Conservation (phyloP, 2,797 vertebrate genomes). For the Petrocephalus schoutedeni region DNA sequence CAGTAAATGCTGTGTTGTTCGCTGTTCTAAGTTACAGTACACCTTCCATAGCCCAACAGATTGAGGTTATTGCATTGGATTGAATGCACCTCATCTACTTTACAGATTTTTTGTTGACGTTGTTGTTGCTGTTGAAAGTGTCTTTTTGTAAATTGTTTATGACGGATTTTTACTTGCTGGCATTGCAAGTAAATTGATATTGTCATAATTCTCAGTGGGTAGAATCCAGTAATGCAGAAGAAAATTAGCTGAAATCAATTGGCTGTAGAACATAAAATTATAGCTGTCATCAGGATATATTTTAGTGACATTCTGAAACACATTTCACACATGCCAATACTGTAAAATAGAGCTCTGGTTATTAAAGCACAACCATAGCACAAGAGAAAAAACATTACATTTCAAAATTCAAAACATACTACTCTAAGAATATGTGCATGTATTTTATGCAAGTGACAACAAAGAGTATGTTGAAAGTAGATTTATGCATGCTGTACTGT, state of each 20-base stretch:
- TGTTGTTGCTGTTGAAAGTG: slow-evolving; percentile 6
- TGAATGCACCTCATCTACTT: neutral
- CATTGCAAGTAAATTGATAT: slow-evolving; percentile 20
- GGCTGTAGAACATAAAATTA: slow-evolving; percentile 15
- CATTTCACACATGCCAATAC: slow-evolving; percentile 29
- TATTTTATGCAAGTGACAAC: neutral
- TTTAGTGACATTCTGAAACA: slow-evolving; percentile 16
- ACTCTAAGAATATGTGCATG: neutral
- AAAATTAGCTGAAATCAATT: slow-evolving; percentile 28
- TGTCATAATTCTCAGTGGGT: slow-evolving; percentile 26
- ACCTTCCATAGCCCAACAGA: neutral
- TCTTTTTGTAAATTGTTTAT: neutral
- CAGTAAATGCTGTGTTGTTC: neutral
- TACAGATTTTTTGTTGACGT: neutral
- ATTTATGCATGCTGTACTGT: slow-evolving; percentile 8
- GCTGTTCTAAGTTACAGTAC: neutral
- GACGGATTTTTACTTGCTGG: neutral
- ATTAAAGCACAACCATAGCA: slow-evolving; percentile 8
- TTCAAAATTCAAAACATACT: slow-evolving; percentile 10
- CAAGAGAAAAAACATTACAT: neutral
- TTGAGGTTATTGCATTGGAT: neutral
- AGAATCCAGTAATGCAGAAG: slow-evolving; percentile 23
- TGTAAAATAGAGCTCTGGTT: slow-evolving; percentile 18
- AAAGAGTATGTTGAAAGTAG: neutral
- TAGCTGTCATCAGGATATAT: slow-evolving; percentile 24